Conservation (phyloP, 2,113 vertebrate genomes). For the Ameiurus melas region DNA sequence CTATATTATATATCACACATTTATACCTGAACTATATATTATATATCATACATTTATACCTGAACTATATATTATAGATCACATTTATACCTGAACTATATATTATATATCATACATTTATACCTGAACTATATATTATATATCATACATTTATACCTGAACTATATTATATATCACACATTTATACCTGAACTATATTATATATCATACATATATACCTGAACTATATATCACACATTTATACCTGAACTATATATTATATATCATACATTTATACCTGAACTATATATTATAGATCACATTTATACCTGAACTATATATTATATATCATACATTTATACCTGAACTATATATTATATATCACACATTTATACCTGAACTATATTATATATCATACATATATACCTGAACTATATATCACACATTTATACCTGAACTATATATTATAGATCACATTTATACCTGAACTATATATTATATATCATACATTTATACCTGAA, state of each 20-base stretch:
- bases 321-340: background rate
- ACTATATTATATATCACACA: background rate
- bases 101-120: background rate
- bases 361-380: background rate
- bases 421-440: too few species aligned
- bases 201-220: background rate
- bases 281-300: too few species aligned
- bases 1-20: too few species aligned
- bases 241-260: too few species aligned
- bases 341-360: background rate
- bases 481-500: background rate
- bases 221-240: background rate
- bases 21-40: background rate
- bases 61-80: background rate
- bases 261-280: too few species aligned
- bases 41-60: background rate
- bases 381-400: background rate
- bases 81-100: background rate
- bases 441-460: too few species aligned
- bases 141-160: background rate
- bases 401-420: too few species aligned
- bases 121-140: too few species aligned
- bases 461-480: too few species aligned
- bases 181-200: background rate
- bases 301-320: background rate